A percentile compares a stretch with the other conserved stretches of the same genome.
Conservation (phyloP, 1,140 invertebrate species). For the Pseudachorutes palmiensis region DNA sequence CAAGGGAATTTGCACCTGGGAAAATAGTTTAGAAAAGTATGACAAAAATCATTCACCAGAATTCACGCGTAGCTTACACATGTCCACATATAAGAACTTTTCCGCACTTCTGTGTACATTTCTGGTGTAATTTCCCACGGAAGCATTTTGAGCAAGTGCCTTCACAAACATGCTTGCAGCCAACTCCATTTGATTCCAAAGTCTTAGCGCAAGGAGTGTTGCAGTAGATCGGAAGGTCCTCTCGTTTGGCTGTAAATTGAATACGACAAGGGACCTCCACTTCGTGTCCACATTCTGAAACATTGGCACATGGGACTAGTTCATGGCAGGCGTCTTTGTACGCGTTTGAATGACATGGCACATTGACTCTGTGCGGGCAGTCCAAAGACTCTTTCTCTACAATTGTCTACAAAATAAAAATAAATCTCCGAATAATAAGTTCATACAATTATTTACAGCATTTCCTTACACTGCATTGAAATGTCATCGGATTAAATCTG, state of each 20-base stretch:
- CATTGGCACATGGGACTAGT: not conserved
- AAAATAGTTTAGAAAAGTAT: not conserved
- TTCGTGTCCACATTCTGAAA: not conserved
- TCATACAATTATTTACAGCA: no score
- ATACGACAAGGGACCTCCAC: not conserved
- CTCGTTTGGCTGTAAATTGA: not conserved
- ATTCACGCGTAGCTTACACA: slow-evolving; percentile 27
- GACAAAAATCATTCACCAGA: not conserved
- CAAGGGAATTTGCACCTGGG: slow-evolving; percentile 2
- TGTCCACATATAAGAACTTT: slow-evolving; percentile 45
- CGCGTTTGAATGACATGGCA: not conserved
- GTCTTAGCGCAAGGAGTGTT: not conserved
- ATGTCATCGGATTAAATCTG: no score
- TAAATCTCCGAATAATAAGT: no score
- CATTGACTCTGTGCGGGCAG: not conserved
- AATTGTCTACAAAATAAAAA: not conserved
- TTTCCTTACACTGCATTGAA: no score
- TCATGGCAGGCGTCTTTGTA: not conserved
- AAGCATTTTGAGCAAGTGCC: slow-evolving; percentile 43
- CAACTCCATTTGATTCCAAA: not conserved
- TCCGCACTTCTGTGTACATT: slow-evolving; percentile 44
- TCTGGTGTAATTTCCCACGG: slow-evolving; percentile 43
- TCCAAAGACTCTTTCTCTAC: not conserved
- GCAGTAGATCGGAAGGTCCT: not conserved
- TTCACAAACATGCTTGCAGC: slow-evolving; percentile 43